Conservation (phyloP, 2,888 invertebrate species). For the Drosophila meridiana region DNA sequence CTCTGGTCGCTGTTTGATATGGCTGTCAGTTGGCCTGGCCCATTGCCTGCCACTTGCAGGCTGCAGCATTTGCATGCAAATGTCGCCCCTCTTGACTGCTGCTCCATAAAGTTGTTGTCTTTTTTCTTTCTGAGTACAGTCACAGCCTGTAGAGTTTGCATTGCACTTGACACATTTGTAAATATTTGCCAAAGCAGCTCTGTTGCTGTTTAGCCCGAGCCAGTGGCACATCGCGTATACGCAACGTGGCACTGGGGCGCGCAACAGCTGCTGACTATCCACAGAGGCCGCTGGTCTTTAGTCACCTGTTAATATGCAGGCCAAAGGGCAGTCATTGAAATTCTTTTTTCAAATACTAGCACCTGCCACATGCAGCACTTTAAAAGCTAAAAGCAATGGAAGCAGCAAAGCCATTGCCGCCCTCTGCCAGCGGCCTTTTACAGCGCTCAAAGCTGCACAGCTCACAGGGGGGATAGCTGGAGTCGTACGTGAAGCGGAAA, state of each 20-base stretch:
- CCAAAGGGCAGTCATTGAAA: slow-evolving; percentile 45
- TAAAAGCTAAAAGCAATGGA: slow-evolving; percentile 47
- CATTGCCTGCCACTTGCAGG: slow-evolving; percentile 57
- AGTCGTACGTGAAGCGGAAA: slow-evolving; percentile 67
- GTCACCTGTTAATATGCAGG: slow-evolving; percentile 61
- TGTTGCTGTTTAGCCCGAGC: slow-evolving; percentile 29
- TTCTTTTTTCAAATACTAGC: slow-evolving; percentile 27
- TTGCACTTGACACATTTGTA: slow-evolving; percentile 59
- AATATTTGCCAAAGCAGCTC: slow-evolving; percentile 46
- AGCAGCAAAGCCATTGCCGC: slow-evolving; percentile 23
- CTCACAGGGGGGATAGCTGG: neutral
- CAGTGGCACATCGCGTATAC: slow-evolving; percentile 38
- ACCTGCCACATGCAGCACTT: slow-evolving; percentile 50
- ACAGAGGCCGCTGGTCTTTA: slow-evolving; percentile 48
- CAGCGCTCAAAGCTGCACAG: slow-evolving; percentile 6
- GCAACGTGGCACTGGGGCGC: slow-evolving; percentile 9
- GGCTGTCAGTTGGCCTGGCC: slow-evolving; percentile 24
- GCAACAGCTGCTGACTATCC: slow-evolving; percentile 29
- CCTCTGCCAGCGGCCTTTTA: slow-evolving; percentile 40
- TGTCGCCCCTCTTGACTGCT: slow-evolving; percentile 55
- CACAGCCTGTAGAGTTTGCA: slow-evolving; percentile 29
- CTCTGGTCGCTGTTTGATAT: slow-evolving; percentile 45
- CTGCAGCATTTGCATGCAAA: slow-evolving; percentile 67
- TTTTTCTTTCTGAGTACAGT: neutral
- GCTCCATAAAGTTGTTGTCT: slow-evolving; percentile 26